Evolutionary conservation across 1,140 invertebrate species (phyloP).

Genomic region (Drosophila prosaltans): DNA sequence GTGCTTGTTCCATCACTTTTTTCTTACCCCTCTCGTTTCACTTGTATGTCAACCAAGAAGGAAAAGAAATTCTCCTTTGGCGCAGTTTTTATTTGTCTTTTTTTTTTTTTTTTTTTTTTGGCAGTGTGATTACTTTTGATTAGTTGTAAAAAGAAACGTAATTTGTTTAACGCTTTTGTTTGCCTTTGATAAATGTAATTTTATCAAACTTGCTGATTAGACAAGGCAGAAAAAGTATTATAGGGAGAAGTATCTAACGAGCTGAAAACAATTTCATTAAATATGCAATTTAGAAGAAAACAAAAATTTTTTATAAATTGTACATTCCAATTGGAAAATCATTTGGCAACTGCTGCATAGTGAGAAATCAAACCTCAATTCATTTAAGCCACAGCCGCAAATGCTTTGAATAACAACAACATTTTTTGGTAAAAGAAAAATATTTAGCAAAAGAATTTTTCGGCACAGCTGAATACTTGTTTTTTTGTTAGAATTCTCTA

Average conservation of each 20-base stretch:
- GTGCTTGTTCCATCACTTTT: background rate
- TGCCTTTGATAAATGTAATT: constrained; percentile 76
- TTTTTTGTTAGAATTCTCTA: constrained; percentile 2
- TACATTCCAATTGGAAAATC: constrained; percentile 4
- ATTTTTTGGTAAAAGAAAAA: background rate
- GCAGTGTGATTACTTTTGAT: constrained; percentile 82
- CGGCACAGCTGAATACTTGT: constrained; percentile 7
- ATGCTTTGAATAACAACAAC: constrained; percentile 9
- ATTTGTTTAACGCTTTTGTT: constrained; percentile 70
- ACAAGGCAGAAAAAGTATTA: constrained; percentile 6
- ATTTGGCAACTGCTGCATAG: background rate
- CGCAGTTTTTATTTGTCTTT: constrained; percentile 59
- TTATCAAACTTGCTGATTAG: constrained; percentile 67
- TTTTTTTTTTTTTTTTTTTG: constrained; percentile 53
- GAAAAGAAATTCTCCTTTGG: constrained; percentile 59
- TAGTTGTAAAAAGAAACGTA: constrained; percentile 80
- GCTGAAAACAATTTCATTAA: constrained; percentile 5
- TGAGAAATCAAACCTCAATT: background rate
- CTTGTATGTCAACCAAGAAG: constrained; percentile 39
- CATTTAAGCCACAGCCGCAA: constrained; percentile 7
- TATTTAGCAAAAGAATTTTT: constrained; percentile 1
- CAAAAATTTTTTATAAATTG: background rate
- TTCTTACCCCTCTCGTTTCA: constrained; percentile 45
- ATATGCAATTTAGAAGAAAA: background rate
- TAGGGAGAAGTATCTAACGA: background rate